These are phyloP conservation scores for Caradrina clavipalpis DNA, from an alignment of 2,888 invertebrate genomes.

Conservation along the genomic window DNA sequence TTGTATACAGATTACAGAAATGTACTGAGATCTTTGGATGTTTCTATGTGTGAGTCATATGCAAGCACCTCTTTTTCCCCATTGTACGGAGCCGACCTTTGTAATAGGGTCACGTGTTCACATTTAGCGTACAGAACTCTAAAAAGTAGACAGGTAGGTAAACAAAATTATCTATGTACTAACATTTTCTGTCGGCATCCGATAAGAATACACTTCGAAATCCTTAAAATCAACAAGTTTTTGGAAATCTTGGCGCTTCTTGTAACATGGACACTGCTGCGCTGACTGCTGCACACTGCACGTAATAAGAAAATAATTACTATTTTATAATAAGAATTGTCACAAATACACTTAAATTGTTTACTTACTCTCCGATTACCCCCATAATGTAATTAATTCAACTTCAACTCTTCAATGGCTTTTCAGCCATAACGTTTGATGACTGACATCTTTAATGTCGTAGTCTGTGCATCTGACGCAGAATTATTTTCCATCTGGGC, in stretches of 20 bases:
- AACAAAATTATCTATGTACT: conserved; percentile 43
- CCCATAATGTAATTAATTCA: conserved; percentile 8
- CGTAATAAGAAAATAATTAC: background rate
- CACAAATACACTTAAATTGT: background rate
- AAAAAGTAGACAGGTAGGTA: background rate
- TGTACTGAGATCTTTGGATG: too few species aligned
- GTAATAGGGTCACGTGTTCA: too few species aligned
- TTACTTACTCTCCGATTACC: conserved; percentile 8
- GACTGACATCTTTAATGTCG: too few species aligned
- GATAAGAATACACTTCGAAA: conserved; percentile 72
- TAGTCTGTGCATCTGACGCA: too few species aligned
- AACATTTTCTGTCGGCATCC: conserved; percentile 57
- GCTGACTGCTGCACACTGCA: conserved; percentile 37
- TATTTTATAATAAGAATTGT: background rate
- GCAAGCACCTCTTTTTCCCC: too few species aligned
- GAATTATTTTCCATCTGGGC: too few species aligned
- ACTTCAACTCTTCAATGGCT: too few species aligned
- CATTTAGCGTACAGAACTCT: too few species aligned
- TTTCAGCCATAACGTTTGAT: too few species aligned
- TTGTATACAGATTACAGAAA: too few species aligned
- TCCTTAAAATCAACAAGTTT: conserved; percentile 71
- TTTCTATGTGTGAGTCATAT: too few species aligned
- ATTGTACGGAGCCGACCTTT: too few species aligned
- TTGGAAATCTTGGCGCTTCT: conserved; percentile 45
- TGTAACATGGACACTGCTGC: conserved; percentile 49